Base-by-base conservation (phyloP, 2,888 invertebrate genomes). In the Subacronicta megacephala region DNA sequence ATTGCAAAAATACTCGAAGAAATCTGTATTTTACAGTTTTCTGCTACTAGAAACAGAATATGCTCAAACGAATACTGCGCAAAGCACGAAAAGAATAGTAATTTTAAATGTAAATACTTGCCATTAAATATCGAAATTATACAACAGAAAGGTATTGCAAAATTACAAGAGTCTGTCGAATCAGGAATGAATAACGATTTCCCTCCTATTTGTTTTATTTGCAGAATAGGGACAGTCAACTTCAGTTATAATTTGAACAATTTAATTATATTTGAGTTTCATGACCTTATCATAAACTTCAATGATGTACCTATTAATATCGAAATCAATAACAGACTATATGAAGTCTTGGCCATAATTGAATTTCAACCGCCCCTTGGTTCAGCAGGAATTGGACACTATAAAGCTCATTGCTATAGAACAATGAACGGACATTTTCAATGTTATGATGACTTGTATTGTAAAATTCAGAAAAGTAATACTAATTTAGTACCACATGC, bases 161-260 rank as follows among this genome's bases (percentile, higher is more conserved):
- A 58, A 37, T 58, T 58, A 18, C 52, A 53, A 58, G 47, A 58
- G 47, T 52, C 52, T 33, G 43, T 58, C 37, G 58, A 58, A 52
- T 58, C 42, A 46, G 41, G 57, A 36, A 43, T 59, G 47, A 59
- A 17, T 13, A 59, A 15, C 15, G 53, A 59, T 17, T 33, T 33
- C 49, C 20, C 40, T 26, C 54, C 54, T 49, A 2, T 41, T 54
- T 59, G 59, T 50, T 7, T 38, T 54, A n/a, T n/a, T n/a, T n/a
- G n/a, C n/a, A n/a, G n/a, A n/a, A n/a, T n/a, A n/a, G n/a, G n/a
- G n/a, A n/a, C 26, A 35, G 49, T 54, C 17, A 16, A 23, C 15
- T 59, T 59, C 40, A 40, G 47, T 26, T 58, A 58, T 37, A 46
- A 58, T 46, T 51, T 46, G 43, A 54, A 59, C 29, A 44, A 59